Conservation (phyloP, 2,113 vertebrate genomes). For the Corvus moneduloides region DNA sequence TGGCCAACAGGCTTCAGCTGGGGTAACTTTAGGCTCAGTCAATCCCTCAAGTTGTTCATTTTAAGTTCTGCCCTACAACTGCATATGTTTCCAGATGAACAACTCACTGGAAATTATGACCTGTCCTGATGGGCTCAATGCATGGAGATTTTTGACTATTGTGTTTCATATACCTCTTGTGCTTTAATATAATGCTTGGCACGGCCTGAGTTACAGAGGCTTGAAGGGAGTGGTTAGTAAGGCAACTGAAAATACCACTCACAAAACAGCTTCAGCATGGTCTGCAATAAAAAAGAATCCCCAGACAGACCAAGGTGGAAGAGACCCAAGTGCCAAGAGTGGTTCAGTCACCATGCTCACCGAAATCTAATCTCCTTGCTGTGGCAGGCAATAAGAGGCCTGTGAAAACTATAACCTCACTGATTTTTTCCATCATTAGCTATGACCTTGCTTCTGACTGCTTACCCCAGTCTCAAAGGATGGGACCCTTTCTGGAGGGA, state of each 20-base stretch:
- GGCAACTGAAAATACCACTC: not conserved
- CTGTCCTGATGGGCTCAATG: not conserved
- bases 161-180: not conserved
- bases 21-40: not conserved
- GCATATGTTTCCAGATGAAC: not conserved
- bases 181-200: not conserved
- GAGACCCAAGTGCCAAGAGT: not conserved
- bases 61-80: not conserved
- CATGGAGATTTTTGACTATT: not conserved
- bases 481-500: slow-evolving; percentile 5
- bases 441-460: not conserved
- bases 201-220: not conserved
- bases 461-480: not conserved
- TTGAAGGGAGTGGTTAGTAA: not conserved
- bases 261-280: not conserved
- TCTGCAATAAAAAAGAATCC: slow-evolving; percentile 5
- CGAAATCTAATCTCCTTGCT: slow-evolving; percentile 30
- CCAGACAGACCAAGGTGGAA: not conserved
- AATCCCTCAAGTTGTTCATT: not conserved
- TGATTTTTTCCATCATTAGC: slow-evolving; percentile 47
- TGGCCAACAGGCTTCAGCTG: not conserved
- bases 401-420: slow-evolving; percentile 28
- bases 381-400: not conserved
- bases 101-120: not conserved
- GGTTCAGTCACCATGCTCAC: not conserved